These are phyloP conservation scores for Falcunculus frontatus DNA, from an alignment of 2,113 vertebrate species.

Conservation along the genomic window DNA sequence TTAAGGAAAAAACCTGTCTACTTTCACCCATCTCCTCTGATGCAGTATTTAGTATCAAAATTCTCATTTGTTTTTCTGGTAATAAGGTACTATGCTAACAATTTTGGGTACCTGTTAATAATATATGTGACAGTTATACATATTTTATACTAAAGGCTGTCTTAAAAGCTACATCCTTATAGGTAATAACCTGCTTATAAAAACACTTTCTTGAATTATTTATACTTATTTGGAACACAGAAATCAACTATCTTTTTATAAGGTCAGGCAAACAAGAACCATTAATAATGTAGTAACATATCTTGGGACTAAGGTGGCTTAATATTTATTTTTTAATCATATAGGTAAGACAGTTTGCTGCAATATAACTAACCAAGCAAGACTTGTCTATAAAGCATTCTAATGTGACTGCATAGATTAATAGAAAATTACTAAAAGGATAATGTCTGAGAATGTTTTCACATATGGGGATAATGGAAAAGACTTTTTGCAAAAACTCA, in stretches of 20 bases:
- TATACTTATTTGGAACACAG: constrained; percentile 61
- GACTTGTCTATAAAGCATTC: background rate
- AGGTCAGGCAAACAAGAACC: constrained; percentile 52
- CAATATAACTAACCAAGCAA: constrained; percentile 27
- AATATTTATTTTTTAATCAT: constrained; percentile 53
- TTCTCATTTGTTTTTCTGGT: constrained; percentile 13
- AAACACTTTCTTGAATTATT: constrained; percentile 68
- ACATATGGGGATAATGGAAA: background rate
- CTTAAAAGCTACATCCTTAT: constrained; percentile 67
- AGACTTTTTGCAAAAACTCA: background rate
- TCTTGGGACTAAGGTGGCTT: background rate
- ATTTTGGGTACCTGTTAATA: constrained; percentile 62
- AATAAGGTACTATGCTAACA: constrained; percentile 21
- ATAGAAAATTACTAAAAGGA: background rate
- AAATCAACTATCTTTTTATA: constrained; percentile 63
- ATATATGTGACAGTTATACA: constrained; percentile 63
- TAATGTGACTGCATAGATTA: background rate
- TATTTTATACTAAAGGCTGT: constrained; percentile 68
- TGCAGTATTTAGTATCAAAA: background rate
- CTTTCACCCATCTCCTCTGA: background rate
- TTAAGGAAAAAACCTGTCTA: background rate
- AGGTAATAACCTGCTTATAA: constrained; percentile 64
- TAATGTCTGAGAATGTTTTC: background rate
- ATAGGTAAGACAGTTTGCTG: background rate
- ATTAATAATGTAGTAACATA: constrained; percentile 56